Evolutionary conservation across 2,888 invertebrate species (phyloP).

Genomic region (Cataglyphis altisquamis): DNA sequence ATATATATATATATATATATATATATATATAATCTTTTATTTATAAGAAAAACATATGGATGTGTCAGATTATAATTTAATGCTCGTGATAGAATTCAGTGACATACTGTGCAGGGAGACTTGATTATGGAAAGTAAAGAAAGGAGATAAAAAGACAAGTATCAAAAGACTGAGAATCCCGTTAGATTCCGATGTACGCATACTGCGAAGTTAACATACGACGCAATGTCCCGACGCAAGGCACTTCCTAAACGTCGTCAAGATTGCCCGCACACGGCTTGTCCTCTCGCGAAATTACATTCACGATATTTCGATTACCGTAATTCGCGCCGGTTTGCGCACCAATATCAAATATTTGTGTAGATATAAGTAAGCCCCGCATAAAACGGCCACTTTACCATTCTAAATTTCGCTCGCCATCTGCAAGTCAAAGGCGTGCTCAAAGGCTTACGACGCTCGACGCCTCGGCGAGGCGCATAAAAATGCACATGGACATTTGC

Average conservation of each 20-base stretch:
- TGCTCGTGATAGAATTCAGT: not conserved
- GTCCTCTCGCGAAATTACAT: conserved; percentile 44
- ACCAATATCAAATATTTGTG: conserved; percentile 55
- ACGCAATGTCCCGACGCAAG: not conserved
- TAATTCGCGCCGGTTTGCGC: conserved; percentile 46
- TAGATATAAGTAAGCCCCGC: conserved; percentile 53
- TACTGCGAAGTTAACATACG: not conserved
- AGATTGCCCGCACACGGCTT: conserved; percentile 38
- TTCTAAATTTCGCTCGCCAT: conserved; percentile 68
- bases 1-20: too few species aligned
- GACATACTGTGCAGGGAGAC: not conserved
- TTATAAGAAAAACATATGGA: not conserved
- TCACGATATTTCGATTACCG: conserved; percentile 55
- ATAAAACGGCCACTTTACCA: conserved; percentile 64
- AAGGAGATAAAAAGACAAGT: conserved; percentile 6
- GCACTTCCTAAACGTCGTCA: conserved; percentile 43
- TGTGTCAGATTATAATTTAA: not conserved
- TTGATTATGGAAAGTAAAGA: not conserved
- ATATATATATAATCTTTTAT: not conserved
- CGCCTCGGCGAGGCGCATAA: conserved; percentile 63
- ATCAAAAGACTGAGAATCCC: conserved; percentile 31
- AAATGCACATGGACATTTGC: conserved; percentile 71
- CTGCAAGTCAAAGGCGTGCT: conserved; percentile 71
- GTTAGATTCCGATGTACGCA: conserved; percentile 9
- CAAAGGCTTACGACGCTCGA: conserved; percentile 69